phyloP scores from a whole-genome alignment of 2,888 invertebrate species.

The Ophion costatus region DNA sequence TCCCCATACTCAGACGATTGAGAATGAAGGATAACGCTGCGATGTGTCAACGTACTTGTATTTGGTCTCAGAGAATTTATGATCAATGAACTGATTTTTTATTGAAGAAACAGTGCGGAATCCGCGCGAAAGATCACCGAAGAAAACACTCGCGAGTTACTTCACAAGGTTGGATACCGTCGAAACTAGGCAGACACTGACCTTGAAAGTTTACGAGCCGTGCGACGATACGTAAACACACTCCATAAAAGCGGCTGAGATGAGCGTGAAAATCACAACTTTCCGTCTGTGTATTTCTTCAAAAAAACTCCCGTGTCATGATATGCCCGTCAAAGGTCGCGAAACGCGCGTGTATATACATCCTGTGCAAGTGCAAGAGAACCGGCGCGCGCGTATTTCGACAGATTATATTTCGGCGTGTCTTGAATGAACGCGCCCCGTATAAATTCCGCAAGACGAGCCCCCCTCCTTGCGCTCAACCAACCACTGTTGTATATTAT shows the following conservation, averaged over 20 bases:
- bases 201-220: slow-evolving; percentile 6
- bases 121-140: not conserved
- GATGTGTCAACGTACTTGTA: not conserved
- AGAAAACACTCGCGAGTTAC: not conserved
- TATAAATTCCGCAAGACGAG: slow-evolving; percentile 36
- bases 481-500: slow-evolving; percentile 69
- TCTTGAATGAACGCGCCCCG: slow-evolving; percentile 55
- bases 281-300: not conserved
- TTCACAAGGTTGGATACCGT: not conserved
- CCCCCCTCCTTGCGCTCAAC: slow-evolving; percentile 5
- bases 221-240: not conserved
- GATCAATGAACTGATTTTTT: not conserved
- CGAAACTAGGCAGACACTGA: not conserved
- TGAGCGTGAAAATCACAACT: not conserved
- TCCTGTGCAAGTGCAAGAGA: not conserved
- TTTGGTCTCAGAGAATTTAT: not conserved
- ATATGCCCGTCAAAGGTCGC: not conserved
- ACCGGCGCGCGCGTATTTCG: not conserved
- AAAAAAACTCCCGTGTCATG: not conserved
- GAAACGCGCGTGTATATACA: not conserved
- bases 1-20: too few relatives aligned
- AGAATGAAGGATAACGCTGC: too few relatives aligned
- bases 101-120: not conserved
- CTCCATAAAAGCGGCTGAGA: not conserved
- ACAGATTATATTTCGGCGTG: not conserved